Percentiles rank a stretch among this genome's conserved stretches.
Conservation (phyloP, 2,797 vertebrate genomes). For the Thripadectes ignobilis region DNA sequence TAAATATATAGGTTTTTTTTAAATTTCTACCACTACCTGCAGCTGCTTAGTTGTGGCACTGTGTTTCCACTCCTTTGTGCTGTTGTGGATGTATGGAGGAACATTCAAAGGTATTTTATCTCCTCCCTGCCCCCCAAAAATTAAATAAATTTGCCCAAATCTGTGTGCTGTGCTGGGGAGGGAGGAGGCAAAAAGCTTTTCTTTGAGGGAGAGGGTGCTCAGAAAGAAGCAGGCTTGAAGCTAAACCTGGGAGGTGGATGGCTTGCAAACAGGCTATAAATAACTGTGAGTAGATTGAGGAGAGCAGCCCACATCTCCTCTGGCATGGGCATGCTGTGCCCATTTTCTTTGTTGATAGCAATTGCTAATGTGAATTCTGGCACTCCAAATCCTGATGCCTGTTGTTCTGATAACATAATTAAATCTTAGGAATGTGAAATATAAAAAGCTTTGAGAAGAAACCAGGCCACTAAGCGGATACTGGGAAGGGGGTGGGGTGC, state of each 20-base stretch:
- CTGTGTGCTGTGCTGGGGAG: neutral
- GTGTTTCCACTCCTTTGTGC: neutral
- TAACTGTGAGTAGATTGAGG: constrained; percentile 36
- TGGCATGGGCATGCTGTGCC: constrained; percentile 66
- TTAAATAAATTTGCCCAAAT: neutral
- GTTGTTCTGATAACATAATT: constrained; percentile 70
- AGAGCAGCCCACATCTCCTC: constrained; percentile 60
- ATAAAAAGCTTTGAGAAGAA: constrained; percentile 60
- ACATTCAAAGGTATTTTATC: neutral
- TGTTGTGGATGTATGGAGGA: neutral
- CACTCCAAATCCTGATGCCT: constrained; percentile 61
- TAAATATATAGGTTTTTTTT: rapidly evolving
- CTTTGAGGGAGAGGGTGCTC: neutral
- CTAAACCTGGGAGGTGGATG: constrained; percentile 53
- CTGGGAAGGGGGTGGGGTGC: neutral
- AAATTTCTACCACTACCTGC: rapidly evolving
- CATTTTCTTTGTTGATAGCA: constrained; percentile 67
- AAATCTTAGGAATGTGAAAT: constrained; percentile 65
- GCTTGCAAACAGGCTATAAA: constrained; percentile 60
- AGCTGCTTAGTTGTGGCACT: neutral
- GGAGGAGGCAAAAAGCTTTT: neutral
- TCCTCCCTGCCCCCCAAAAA: rapidly evolving
- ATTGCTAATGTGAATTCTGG: constrained; percentile 68
- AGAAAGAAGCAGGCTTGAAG: neutral
- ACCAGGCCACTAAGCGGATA: neutral